Conservation (phyloP, 2,888 invertebrate species). For the Cheilosia scutellata region DNA sequence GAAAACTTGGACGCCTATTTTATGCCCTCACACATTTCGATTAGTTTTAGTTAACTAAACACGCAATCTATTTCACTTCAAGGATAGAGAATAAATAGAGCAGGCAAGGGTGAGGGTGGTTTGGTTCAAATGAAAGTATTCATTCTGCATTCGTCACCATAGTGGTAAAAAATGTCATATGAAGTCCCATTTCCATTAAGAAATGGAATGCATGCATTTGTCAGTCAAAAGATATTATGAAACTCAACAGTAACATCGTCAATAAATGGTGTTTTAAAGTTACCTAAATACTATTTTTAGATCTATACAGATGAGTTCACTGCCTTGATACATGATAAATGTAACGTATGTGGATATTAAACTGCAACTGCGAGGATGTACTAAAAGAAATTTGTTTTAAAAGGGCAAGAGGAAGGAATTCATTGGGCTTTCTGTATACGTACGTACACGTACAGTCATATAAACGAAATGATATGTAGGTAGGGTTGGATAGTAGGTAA, state of each 20-base stretch:
- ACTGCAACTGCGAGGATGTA: too few relatives aligned
- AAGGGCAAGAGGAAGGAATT: too few relatives aligned
- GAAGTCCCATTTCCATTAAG: constrained; percentile 56
- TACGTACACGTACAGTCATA: too few relatives aligned
- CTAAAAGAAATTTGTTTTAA: too few relatives aligned
- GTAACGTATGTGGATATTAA: too few relatives aligned
- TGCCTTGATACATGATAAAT: too few relatives aligned
- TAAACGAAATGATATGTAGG: too few relatives aligned
- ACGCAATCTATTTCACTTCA: constrained; percentile 60
- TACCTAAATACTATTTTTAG: too few relatives aligned
- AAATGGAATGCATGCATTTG: constrained; percentile 57
- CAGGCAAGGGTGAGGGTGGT: constrained; percentile 15
- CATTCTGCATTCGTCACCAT: constrained; percentile 35
- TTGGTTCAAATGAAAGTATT: too few relatives aligned
- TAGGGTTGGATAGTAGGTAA: too few relatives aligned
- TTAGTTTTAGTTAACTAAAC: constrained; percentile 45
- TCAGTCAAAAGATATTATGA: constrained; percentile 46
- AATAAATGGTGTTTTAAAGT: constrained; percentile 25
- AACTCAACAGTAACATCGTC: constrained; percentile 12
- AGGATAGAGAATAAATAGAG: constrained; percentile 54
- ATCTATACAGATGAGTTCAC: background rate
- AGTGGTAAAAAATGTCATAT: constrained; percentile 49
- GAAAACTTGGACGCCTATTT: too few relatives aligned
- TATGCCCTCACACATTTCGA: constrained; percentile 41
- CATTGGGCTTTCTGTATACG: too few relatives aligned